Conservation (phyloP, 2,888 invertebrate species). For the Thecophora atra region DNA sequence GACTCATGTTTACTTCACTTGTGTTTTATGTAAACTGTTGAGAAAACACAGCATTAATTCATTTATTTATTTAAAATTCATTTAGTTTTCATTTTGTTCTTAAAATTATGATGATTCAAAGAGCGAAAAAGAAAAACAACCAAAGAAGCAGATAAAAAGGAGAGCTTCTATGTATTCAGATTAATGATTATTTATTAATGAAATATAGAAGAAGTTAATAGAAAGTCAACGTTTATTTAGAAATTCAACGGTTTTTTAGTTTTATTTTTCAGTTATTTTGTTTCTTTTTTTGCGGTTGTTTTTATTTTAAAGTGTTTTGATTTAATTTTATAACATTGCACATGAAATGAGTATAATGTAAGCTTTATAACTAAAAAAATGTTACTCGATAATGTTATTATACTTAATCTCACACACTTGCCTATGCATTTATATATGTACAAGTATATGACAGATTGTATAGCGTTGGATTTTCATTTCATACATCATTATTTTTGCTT, state of each 20-base stretch:
- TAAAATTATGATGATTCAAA: neutral
- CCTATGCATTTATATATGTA: too few species aligned
- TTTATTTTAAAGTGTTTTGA: neutral
- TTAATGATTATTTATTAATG: too few species aligned
- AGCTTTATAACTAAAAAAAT: neutral
- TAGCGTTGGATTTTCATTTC: too few species aligned
- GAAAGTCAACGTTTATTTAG: neutral
- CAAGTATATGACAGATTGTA: too few species aligned
- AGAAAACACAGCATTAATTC: conserved; percentile 22
- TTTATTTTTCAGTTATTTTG: neutral
- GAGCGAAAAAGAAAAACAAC: too few species aligned
- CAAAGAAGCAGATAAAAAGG: too few species aligned
- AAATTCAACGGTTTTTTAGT: neutral
- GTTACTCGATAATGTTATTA: too few species aligned
- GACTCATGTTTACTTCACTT: neutral
- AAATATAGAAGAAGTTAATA: too few species aligned
- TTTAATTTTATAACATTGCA: conserved; percentile 34
- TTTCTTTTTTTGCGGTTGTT: too few species aligned
- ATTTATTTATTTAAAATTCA: neutral
- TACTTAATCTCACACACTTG: too few species aligned
- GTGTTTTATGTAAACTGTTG: conserved; percentile 3
- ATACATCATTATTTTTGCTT: too few species aligned
- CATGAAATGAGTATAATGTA: conserved; percentile 37
- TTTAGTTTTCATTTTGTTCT: neutral
- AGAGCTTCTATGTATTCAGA: too few species aligned